Evolutionary conservation across 2,888 invertebrate genomes (phyloP), one percentile per base, ranked within the genome.

Genomic region (Mycalesis mineus): DNA sequence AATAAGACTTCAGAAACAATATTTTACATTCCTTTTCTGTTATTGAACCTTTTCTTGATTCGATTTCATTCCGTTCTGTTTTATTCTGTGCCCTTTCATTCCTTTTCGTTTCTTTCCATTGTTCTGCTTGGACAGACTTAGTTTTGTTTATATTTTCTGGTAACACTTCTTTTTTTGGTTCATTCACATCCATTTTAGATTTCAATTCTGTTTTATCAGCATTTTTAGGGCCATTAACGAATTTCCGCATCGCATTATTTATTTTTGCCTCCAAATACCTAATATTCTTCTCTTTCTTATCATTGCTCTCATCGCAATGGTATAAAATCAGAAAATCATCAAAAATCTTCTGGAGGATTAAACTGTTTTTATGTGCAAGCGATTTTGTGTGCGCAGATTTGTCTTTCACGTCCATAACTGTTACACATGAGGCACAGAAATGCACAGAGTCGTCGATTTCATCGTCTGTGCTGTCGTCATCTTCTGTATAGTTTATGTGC

Each of bases 381-480:
- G 69, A 65, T 11, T 49, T 55, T 11, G 70, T 65, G 33, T 75
- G 75, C 1, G 8, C 44, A 1, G 52, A n/a, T 57, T 57, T 68
- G 7, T 73, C 62, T 9, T 37, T 51, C 0, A 14, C 29, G 17
- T 60, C 51, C 0, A 74, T 60, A 3, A 63, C 51, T 2, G 47
- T 8, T 7, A 64, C 54, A 53, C 77, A 77, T 2, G 66, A 50
- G 4, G 65, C 65, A 61, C 77, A 77, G 48, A 68, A 75, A 55
- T 72, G 68, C 5, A 40, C 63, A n/a, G 61, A 53, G 4, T 37
- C 9, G 9, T 61, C 36, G 0, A 40, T 41, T 40, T 62, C 48
- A 8, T 56, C 40, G n/a, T n/a, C n/a, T n/a, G n/a, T n/a, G n/a
- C n/a, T 41, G 14, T 36, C 36, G 8, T 58, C n/a, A n/a, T n/a